Conservation (phyloP, 1,140 invertebrate genomes). For the Drosophila gunungcola region DNA sequence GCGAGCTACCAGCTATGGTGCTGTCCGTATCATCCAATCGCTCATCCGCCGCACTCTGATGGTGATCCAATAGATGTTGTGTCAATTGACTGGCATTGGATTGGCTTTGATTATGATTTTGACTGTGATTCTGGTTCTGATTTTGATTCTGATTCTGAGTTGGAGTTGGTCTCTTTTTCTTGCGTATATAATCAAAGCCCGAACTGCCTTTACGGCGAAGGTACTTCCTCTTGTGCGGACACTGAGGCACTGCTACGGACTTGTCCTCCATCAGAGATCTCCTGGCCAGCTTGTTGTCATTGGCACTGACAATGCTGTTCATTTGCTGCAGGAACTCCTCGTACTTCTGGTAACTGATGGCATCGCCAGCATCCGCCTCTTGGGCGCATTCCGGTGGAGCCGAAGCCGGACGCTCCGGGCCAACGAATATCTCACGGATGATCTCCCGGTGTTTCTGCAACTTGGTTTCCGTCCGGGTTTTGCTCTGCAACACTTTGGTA, state of each 20-base stretch:
- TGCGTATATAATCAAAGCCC: constrained; percentile 94
- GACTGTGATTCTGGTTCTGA: constrained; percentile 3
- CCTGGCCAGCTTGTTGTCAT: constrained; percentile 85
- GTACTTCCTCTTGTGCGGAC: constrained; percentile 85
- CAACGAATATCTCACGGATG: constrained; percentile 92
- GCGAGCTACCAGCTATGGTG: constrained; percentile 67
- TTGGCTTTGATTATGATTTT: background rate
- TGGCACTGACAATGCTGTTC: constrained; percentile 84
- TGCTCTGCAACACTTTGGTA: constrained; percentile 89
- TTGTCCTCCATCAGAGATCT: constrained; percentile 28
- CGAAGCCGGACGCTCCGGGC: constrained; percentile 88
- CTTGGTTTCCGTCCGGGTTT: constrained; percentile 91
- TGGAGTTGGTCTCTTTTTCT: constrained; percentile 89
- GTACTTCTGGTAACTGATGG: constrained; percentile 79
- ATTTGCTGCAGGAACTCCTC: constrained; percentile 82
- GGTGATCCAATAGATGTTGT: constrained; percentile 11
- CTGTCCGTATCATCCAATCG: constrained; percentile 68
- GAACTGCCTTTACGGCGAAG: constrained; percentile 89
- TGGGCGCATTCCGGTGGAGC: constrained; percentile 86
- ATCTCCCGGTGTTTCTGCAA: constrained; percentile 91
- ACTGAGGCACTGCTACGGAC: background rate
- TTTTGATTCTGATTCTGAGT: constrained; percentile 22
- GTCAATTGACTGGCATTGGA: constrained; percentile 3
- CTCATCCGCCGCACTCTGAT: constrained; percentile 48
- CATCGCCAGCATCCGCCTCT: constrained; percentile 31